Conservation (phyloP, 2,888 invertebrate genomes). For the Neuroscelio doddi region DNA sequence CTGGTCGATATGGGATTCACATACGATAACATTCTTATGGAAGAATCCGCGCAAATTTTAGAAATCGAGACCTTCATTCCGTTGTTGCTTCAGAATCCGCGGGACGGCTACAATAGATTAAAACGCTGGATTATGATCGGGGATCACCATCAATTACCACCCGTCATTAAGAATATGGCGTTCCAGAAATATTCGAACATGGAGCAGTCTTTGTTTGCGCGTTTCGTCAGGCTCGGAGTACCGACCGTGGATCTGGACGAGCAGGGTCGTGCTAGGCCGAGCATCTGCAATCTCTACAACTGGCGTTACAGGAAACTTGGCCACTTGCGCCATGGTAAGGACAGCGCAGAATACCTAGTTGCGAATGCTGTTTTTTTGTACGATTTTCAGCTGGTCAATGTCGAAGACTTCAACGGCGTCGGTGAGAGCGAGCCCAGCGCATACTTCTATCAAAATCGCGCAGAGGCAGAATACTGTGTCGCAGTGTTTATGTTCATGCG, state of each 20-base stretch:
- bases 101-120: constrained; percentile 94
- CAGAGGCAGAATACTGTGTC: constrained; percentile 95
- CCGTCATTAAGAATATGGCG: constrained; percentile 99
- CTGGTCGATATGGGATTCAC: constrained; percentile 96
- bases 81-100: constrained; percentile 96
- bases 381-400: constrained; percentile 97
- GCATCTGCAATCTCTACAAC: constrained; percentile 94
- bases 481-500: constrained; percentile 99
- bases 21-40: constrained; percentile 99
- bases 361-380: constrained; percentile 94
- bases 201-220: constrained; percentile 95
- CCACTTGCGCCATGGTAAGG: constrained; percentile 91
- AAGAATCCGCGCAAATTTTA: constrained; percentile 98
- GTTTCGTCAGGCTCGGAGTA: constrained; percentile 95
- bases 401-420: constrained; percentile 95
- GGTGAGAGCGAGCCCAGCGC: constrained; percentile 99
- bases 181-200: constrained; percentile 99
- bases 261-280: constrained; percentile 94
- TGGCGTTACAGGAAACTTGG: constrained; percentile 98
- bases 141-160: constrained; percentile 98
- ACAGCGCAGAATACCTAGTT: constrained; percentile 86
- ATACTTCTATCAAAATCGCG: constrained; percentile 97
- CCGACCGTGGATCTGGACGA: constrained; percentile 98
- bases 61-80: constrained; percentile 99
- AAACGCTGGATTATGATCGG: constrained; percentile 99